Base-by-base conservation (phyloP, 1,140 invertebrate genomes). In the Drosophila sp. region DNA sequence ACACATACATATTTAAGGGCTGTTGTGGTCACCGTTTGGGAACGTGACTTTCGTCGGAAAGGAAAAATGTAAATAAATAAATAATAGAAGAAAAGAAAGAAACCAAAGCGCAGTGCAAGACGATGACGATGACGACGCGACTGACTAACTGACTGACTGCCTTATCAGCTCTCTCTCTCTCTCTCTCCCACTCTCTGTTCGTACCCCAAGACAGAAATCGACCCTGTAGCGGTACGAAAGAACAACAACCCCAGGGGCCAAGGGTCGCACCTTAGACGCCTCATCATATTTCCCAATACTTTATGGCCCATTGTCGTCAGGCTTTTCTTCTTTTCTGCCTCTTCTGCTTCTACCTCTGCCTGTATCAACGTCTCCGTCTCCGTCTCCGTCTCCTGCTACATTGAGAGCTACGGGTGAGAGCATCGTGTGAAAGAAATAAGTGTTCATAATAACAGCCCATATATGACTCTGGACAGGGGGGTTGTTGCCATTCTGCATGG, bases 391-490 rank as follows among this genome's bases (percentile, higher is more conserved):
- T 36, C 18, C 58, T 21, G 13, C 29, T 67, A 62, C 50, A 36
- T 48, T 36, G n/a, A n/a, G n/a, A n/a, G n/a, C n/a, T n/a, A 32
- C 7, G 50, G 29, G 18, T 38, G 53, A 72, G 67, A 54, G 54
- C 64, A 80, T 66, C 73, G 78, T 80, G 70, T 71, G 70, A 77
- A 21, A 21, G 21, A 21, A 81, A 73, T 36, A 54, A 80, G 76
- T 51, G 51, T 65, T 72, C 46, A 45, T 25, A 18, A 29, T 21
- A 53, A 64, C 48, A 53, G 43, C 16, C 36, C 54, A 45, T 57
- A 36, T 13, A 48, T 43, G 57, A 32, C 7, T 18, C 13, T 2
- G 16, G 4, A 45, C 46, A 21, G 18, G 8, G 13, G 34, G 58
- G 66, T 50, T 43, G 45, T 59, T 32, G 45, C 13, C 51, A 16